Conservation (phyloP, 2,797 vertebrate species). For the Eleutherodactylus coqui region DNA sequence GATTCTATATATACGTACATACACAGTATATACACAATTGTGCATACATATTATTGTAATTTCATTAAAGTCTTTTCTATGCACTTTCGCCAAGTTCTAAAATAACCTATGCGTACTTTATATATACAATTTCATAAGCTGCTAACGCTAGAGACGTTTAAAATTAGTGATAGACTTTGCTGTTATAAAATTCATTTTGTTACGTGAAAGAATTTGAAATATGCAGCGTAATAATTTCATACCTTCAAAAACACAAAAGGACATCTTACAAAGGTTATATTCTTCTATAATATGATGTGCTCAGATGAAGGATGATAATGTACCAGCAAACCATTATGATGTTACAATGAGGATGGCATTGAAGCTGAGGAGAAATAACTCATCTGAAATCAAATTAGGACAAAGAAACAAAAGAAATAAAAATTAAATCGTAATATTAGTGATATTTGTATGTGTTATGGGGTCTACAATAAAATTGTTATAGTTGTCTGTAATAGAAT, state of each 20-base stretch:
- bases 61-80: background rate
- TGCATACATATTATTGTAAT: too few relatives aligned
- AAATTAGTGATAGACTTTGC: conserved; percentile 3
- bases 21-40: background rate
- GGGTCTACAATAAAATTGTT: too few relatives aligned
- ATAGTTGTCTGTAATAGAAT: too few relatives aligned
- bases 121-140: conserved; percentile 18
- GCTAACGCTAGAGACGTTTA: background rate
- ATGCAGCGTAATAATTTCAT: conserved; percentile 29
- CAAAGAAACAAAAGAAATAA: background rate
- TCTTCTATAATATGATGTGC: conserved; percentile 30
- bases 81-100: too few relatives aligned
- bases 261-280: conserved; percentile 53
- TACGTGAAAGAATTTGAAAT: conserved; percentile 33
- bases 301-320: conserved; percentile 46
- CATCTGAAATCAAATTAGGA: conserved; percentile 10
- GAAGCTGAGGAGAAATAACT: conserved; percentile 10
- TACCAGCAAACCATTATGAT: conserved; percentile 43
- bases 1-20: too few relatives aligned
- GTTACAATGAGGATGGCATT: conserved; percentile 13
- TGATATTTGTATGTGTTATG: too few relatives aligned
- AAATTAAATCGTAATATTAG: too few relatives aligned
- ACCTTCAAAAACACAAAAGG: conserved; percentile 25
- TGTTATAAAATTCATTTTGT: conserved; percentile 8
- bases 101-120: background rate